Evolutionary conservation across 92 coral and sea anemone genomes (phyloP).

Genomic region (Muricea muricata): DNA sequence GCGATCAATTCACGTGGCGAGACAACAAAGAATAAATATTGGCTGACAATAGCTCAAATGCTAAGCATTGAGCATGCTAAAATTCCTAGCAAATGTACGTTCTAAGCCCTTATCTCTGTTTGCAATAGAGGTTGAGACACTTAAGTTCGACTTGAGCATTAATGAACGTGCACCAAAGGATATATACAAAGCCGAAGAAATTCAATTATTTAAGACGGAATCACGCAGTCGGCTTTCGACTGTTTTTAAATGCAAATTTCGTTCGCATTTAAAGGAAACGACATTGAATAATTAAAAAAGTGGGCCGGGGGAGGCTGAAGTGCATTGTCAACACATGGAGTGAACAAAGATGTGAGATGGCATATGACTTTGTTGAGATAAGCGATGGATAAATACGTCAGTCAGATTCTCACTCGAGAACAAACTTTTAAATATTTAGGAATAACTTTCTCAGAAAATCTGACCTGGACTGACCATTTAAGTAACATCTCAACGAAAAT

Average conservation of each 20-base stretch:
- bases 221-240: neutral
- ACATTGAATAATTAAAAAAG: neutral
- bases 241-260: conserved; percentile 8
- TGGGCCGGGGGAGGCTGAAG: neutral
- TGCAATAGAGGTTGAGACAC: neutral
- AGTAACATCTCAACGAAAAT: too few species aligned
- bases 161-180: neutral
- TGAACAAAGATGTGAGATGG: neutral
- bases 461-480: too few species aligned
- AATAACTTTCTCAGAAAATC: too few species aligned
- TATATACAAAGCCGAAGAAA: neutral
- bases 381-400: too few species aligned
- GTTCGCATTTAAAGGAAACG: neutral
- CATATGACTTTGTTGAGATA: too few species aligned
- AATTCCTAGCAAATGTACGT: neutral
- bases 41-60: neutral
- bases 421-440: too few species aligned
- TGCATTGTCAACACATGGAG: neutral
- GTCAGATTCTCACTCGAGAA: too few species aligned
- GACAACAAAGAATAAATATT: neutral
- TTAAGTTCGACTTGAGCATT: neutral
- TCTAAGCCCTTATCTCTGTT: too few species aligned
- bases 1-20: neutral
- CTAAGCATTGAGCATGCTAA: neutral
- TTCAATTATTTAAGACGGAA: neutral